phyloP scores from a whole-genome alignment of 2,113 vertebrate genomes.

The Emydocephalus ijimae region DNA sequence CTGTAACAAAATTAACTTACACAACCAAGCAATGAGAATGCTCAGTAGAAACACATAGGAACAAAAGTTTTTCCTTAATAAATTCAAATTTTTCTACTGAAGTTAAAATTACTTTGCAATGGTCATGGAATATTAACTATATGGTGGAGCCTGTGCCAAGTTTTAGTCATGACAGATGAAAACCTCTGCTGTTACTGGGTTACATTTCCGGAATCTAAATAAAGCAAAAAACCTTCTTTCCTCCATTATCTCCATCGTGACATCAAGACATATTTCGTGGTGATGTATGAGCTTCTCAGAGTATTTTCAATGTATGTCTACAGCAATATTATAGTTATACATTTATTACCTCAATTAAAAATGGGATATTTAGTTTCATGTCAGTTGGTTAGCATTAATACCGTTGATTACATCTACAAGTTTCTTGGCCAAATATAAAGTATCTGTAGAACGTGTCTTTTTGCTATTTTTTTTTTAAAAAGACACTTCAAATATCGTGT shows the following conservation, averaged over 20 bases:
- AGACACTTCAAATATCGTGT: constrained; percentile 32
- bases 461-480: constrained; percentile 34
- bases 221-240: neutral
- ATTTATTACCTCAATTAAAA: constrained; percentile 1
- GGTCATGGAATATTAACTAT: neutral
- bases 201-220: constrained; percentile 18
- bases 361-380: constrained; percentile 34
- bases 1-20: neutral
- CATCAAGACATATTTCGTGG: constrained; percentile 6
- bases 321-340: neutral
- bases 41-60: neutral
- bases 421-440: constrained; percentile 34
- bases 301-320: constrained; percentile 5
- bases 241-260: neutral
- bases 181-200: neutral
- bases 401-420: constrained; percentile 36
- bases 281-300: neutral
- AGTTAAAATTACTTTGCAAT: neutral
- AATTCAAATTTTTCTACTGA: neutral
- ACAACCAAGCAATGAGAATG: constrained; percentile 24
- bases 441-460: constrained; percentile 21
- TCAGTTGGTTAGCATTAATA: constrained; percentile 10
- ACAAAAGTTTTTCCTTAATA: neutral
- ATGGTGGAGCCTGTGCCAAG: constrained; percentile 34
- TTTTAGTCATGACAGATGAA: constrained; percentile 28